A percentile compares a stretch with the other conserved stretches of the same genome.
These are phyloP conservation scores for Telmatochromis sp. DNA, from an alignment of 2,113 vertebrate genomes.

Conservation along the genomic window DNA sequence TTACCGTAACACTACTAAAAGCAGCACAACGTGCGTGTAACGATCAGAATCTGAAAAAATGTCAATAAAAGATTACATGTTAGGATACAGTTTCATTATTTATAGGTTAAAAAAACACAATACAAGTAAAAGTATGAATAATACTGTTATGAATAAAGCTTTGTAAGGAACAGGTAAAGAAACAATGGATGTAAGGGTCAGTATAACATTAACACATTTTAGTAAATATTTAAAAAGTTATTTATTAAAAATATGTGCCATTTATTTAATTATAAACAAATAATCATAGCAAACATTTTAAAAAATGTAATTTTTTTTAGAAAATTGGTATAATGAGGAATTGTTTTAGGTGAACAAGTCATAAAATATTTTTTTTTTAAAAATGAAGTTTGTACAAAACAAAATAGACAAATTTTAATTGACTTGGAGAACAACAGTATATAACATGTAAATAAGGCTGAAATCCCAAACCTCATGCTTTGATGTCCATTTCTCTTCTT, in stretches of 20 bases:
- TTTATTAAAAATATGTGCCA: neutral
- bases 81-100: neutral
- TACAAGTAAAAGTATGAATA: neutral
- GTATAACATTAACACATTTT: neutral
- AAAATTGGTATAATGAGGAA: neutral
- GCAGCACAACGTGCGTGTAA: neutral
- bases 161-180: fast-evolving
- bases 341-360: neutral
- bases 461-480: neutral
- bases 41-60: neutral
- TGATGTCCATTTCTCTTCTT: neutral
- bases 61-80: neutral
- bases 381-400: fast-evolving
- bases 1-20: neutral
- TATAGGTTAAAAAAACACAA: neutral
- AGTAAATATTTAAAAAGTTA: neutral
- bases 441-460: neutral
- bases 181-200: neutral
- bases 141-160: neutral
- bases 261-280: neutral
- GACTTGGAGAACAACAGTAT: neutral
- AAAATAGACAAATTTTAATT: fast-evolving
- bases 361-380: neutral
- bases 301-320: neutral
- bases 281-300: neutral